Base-by-base conservation (phyloP, 1,140 invertebrate species). In the Anoplophora glabripennis region DNA sequence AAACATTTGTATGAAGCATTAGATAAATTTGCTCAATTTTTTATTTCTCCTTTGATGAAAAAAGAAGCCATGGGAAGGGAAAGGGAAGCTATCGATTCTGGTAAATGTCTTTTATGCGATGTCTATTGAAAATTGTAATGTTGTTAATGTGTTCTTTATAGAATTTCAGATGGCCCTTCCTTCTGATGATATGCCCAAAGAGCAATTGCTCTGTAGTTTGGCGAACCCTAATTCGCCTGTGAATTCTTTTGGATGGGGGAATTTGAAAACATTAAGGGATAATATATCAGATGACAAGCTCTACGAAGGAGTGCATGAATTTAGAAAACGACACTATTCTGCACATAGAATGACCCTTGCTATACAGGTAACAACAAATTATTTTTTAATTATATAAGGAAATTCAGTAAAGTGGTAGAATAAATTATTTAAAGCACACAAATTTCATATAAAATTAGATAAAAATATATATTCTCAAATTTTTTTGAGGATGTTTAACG, bases 11-110 rank as follows among this genome's bases (percentile, higher is more conserved):
- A 81, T 2, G 80, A 85, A 37, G 86, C 86, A 1, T 78, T 95
- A 66, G 90, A 94, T 72, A 88, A 89, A 65, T 96, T 97, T 80
- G 86, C 92, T 40, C 89, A 96, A 71, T 91, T 96, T 78, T 95
- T 98, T 75, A 88, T 91, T 14, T 82, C 83, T 38, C 95, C 95
- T 3, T 76, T 96, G 34, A 92, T 97, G 85, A 87, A 86, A 69
- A 81, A 87, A 69, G 88, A 90, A 61, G 87, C 92, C 0, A 96
- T 96, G 79, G 84, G 89, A 42, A 81, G 93, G 21, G 94, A 98
- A 79, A 81, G 93, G n/a, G 90, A 94, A 75, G 89, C 93, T 0
- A 89, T 98, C 4, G 90, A 97, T 73, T 95, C 92, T 10, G 93
- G 89, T 89, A 72, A 18, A 42, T 28, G 34, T 17, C 10, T 40